Evolutionary conservation across 1,140 invertebrate species (phyloP).

Genomic region (Popillia japonica): DNA sequence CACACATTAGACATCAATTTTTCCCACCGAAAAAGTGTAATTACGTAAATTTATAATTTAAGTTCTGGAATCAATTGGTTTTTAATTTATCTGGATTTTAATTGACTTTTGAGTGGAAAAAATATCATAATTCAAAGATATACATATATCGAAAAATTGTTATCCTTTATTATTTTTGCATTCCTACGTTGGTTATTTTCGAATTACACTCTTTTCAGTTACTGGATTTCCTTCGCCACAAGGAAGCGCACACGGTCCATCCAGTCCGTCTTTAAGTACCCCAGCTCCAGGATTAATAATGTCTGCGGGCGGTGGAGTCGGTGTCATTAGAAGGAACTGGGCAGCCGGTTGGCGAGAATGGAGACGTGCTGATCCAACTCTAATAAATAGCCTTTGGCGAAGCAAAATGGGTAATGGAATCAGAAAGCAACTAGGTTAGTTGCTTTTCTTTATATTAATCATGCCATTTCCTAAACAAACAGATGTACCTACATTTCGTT

Average conservation of each 20-base stretch:
- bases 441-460: background rate
- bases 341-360: slow-evolving; percentile 69
- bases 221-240: slow-evolving; percentile 53
- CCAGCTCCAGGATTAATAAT: slow-evolving; percentile 52
- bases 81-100: no score
- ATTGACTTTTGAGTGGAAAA: no score
- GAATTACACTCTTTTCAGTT: slow-evolving; percentile 42
- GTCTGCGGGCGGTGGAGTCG: slow-evolving; percentile 53
- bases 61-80: no score
- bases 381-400: slow-evolving; percentile 74
- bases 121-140: no score
- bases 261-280: slow-evolving; percentile 54
- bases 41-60: no score
- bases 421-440: slow-evolving; percentile 70
- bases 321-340: slow-evolving; percentile 55
- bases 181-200: background rate
- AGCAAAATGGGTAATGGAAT: slow-evolving; percentile 74
- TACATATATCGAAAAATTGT: no score
- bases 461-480: background rate
- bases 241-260: slow-evolving; percentile 54
- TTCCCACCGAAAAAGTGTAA: no score
- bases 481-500: no score
- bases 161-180: no score
- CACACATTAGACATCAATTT: no score
- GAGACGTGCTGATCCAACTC: slow-evolving; percentile 71